Base-by-base conservation (phyloP, 2,113 vertebrate genomes). In the Salvelinus namaycush region DNA sequence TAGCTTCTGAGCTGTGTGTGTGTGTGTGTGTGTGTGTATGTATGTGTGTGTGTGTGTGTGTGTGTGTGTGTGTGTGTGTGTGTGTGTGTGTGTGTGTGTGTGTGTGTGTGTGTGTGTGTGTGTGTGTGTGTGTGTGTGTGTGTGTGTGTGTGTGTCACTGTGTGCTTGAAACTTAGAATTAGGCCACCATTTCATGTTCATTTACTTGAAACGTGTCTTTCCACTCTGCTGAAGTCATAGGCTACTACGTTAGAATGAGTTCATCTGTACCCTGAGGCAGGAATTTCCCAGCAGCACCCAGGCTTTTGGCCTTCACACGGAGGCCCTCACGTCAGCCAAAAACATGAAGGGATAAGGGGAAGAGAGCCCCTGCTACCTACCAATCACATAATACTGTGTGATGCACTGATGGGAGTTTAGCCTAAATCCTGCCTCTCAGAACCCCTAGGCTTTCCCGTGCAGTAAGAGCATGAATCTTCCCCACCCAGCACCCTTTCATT, bases 361-460 rank as follows among this genome's bases (percentile, higher is more conserved):
- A 22, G 22, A 39, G 69, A 31, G 31, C 12, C 31, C 27, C 16
- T 76, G 14, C 18, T 29, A 16, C 27, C 16, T 68, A 9, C 22
- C 13, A 70, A 75, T 72, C 79, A 80, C 79, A 68, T 75, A 14
- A 79, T 66, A 14, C 26, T 71, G 24, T 65, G 60, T 73, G 62
- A 48, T 22, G 34, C 39, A 57, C 44, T 60, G 60, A 27, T 8
- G 22, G 18, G 24, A 66, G 24, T 27, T 27, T 27, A 67, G 26
- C 27, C 27, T 54, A 70, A 77, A 51, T 57, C 70, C 48, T 39
- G 18, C n/a, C 48, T 34, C 22, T 74, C 39, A 48, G 64, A 72
- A 69, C 39, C 26, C 54, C 26, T 27, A 44, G 8, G 18, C 24
- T 26, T 74, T 51, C 24, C 72, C 54, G 29, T 3, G 20, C 24